A percentile compares a stretch with the other conserved stretches of the same genome.
phyloP scores from a whole-genome alignment of 2,113 vertebrate species.

The Limnothrissa miodon region DNA sequence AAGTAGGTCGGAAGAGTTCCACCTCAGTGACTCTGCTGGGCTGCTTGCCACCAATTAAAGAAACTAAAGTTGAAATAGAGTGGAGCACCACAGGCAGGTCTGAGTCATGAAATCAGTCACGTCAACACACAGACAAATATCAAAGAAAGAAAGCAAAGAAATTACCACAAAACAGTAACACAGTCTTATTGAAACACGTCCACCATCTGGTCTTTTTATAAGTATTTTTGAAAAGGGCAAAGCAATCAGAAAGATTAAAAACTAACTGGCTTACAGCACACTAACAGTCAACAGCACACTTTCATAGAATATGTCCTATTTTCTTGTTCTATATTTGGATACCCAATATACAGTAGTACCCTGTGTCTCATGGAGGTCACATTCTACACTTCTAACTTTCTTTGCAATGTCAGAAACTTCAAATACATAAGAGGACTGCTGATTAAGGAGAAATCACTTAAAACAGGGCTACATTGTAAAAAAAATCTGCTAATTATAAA shows the following conservation, averaged over 20 bases:
- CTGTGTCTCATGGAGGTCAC: background rate
- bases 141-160: background rate
- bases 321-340: background rate
- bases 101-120: background rate
- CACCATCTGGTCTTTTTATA: too few relatives aligned
- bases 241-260: background rate
- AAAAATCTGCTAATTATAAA: background rate
- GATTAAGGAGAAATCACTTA: background rate
- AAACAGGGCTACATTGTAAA: background rate
- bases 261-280: background rate
- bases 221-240: background rate
- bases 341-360: background rate
- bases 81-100: background rate
- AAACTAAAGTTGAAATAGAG: background rate
- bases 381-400: background rate
- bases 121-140: background rate
- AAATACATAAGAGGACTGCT: background rate
- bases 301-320: background rate
- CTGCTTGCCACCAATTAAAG: background rate
- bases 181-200: background rate
- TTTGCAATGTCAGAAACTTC: background rate
- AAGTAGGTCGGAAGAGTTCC: background rate
- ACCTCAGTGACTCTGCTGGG: background rate
- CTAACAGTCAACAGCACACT: background rate
- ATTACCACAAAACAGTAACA: background rate